Percentiles rank a stretch among this genome's conserved stretches.
Conservation (phyloP, 2,113 vertebrate species). For the Alligator mississippiensis region DNA sequence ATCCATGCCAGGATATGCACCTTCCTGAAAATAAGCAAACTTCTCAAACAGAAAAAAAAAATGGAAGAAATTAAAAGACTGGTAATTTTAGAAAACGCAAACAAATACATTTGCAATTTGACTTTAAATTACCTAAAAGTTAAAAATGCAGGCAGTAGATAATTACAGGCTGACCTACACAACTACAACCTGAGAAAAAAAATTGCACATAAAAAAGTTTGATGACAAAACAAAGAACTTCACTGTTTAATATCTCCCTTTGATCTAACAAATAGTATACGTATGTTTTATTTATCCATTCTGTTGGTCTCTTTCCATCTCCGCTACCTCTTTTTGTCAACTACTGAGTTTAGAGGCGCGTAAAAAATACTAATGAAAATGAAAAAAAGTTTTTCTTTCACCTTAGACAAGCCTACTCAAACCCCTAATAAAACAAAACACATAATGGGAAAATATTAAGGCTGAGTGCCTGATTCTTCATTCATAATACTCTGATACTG, state of each 20-base stretch:
- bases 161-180: conserved; percentile 3
- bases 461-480: neutral
- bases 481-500: neutral
- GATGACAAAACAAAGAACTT: neutral
- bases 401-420: neutral
- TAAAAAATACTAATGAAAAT: neutral
- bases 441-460: neutral
- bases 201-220: neutral
- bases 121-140: neutral
- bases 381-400: neutral
- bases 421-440: neutral
- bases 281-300: neutral
- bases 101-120: conserved; percentile 19
- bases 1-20: conserved; percentile 65
- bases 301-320: neutral
- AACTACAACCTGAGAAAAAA: neutral
- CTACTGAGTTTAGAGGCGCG: neutral
- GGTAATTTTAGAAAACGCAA: conserved; percentile 67
- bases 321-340: neutral
- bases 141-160: conserved; percentile 16
- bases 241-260: neutral
- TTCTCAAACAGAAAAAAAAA: conserved; percentile 24
- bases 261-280: neutral
- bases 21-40: conserved; percentile 69
- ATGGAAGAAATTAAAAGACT: conserved; percentile 55